Conservation (phyloP, 2,113 vertebrate species). For the Urocolius indicus region DNA sequence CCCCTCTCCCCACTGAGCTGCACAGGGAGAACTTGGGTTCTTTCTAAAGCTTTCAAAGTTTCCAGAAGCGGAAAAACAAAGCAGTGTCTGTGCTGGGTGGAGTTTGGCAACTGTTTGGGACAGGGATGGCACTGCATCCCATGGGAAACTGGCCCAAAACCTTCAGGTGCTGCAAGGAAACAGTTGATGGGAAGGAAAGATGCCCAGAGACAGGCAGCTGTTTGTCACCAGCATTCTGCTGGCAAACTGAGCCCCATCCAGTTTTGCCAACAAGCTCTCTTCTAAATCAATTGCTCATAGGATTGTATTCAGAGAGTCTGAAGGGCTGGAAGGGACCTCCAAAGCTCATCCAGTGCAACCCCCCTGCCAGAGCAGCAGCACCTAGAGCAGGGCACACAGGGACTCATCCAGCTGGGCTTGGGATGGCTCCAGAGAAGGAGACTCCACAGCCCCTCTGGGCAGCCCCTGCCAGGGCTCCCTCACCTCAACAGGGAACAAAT, state of each 20-base stretch:
- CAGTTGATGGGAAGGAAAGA: constrained; percentile 15
- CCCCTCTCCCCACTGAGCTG: not conserved
- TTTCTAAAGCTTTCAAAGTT: not conserved
- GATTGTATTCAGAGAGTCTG: fast-evolving
- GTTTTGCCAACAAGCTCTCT: not conserved
- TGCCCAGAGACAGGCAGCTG: not conserved
- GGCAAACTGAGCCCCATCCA: not conserved
- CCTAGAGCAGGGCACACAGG: too few species aligned
- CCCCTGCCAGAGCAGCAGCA: too few species aligned
- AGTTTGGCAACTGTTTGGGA: constrained; percentile 21
- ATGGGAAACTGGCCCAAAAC: not conserved
- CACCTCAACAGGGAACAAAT: too few species aligned
- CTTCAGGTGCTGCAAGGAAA: not conserved
- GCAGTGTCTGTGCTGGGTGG: not conserved
- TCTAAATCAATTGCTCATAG: not conserved
- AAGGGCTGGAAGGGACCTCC: too few species aligned
- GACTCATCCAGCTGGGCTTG: too few species aligned
- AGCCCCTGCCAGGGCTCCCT: too few species aligned
- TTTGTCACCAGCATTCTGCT: not conserved
- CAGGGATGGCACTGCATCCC: constrained; percentile 6
- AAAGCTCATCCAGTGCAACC: too few species aligned
- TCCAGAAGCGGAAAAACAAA: constrained; percentile 9
- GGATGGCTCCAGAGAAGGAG: too few species aligned
- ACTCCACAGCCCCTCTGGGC: too few species aligned
- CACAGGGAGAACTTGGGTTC: constrained; percentile 1